Base-by-base conservation (phyloP, 2,888 invertebrate species). In the Tuta absoluta region DNA sequence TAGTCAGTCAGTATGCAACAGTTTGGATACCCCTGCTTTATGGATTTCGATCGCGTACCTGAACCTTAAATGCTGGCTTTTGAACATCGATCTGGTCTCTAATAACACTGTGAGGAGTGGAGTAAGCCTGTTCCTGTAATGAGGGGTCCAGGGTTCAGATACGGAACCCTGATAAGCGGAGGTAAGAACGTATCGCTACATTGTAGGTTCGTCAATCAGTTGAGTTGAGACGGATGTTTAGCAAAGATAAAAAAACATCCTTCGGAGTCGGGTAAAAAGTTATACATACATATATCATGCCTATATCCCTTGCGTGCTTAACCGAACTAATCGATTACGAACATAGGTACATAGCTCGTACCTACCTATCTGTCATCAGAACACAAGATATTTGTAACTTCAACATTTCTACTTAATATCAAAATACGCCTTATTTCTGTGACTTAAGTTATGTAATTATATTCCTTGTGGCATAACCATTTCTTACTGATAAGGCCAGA, bases 281-380 rank as follows among this genome's bases (percentile, higher is more conserved):
- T n/a, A n/a, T n/a, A n/a, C n/a, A n/a, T n/a, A n/a, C n/a, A n/a
- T n/a, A n/a, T n/a, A n/a, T n/a, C n/a, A n/a, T n/a, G n/a, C n/a
- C n/a, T n/a, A n/a, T n/a, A n/a, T n/a, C n/a, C n/a, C n/a, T n/a
- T n/a, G n/a, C n/a, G n/a, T n/a, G 66, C 63, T 64, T 60, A 65
- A 65, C 65, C 67, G 62, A 65, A 58, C 62, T 66, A 72, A 72
- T 72, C 71, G 68, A 72, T 69, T 67, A 63, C 62, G 37, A 21
- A 63, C 62, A 56, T 63, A 60, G 64, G 63, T 51, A 65, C 63
- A 71, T 63, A 57, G 66, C 63, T n/a, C n/a, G n/a, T n/a, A n/a
- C n/a, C n/a, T n/a, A n/a, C n/a, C n/a, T n/a, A n/a, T n/a, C n/a
- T n/a, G 17, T 17, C 28, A 1, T 33, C 14, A 7, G 17, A 57